Base-by-base conservation (phyloP, 2,888 invertebrate species). In the Luperina nickerlii region DNA sequence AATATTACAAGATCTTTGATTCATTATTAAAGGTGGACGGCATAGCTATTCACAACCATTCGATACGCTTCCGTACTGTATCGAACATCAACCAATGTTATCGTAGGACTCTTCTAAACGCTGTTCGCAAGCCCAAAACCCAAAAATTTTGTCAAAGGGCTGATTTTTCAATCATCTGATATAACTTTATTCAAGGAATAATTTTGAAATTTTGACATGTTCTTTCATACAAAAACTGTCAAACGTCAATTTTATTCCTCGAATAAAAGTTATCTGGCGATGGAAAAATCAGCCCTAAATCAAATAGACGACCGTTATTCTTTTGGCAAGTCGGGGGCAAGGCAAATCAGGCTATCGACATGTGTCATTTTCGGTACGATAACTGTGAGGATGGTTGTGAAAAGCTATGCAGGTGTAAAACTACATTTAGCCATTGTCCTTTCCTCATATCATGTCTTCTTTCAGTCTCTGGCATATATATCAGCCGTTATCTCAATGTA, bases 1-100 rank as follows among this genome's bases (percentile, higher is more conserved):
- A 57, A 9, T 18, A 69, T 9, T 24, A 8, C 13, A 18, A 60
- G 38, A 42, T 27, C n/a, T 57, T 76, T 57, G 63, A 82, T 82
- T 65, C 18, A 42, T 57, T n/a, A 82, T 67, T 51, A 57, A 24
- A 60, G 11, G 5, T 60, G n/a, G n/a, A 4, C n/a, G 13, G 57
- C n/a, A n/a, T 60, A 60, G 11, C n/a, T 60, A 60, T 60, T n/a
- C n/a, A 60, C 13, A 60, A n/a, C 11, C n/a, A n/a, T 24, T n/a
- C 57, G 4, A 24, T 9, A 57, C 57, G 57, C 11, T 57, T 57
- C n/a, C 11, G 9, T 57, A 57, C 24, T 4, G 57, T n/a, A 60
- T 60, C n/a, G 24, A 60, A 60, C 57, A 60, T 11, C 11, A 60
- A n/a, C n/a, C 57, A 60, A 5, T 60, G 57, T n/a, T 60, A n/a